These are phyloP conservation scores for Phenganax marumi DNA, from an alignment of 92 coral and sea anemone species.

Conservation along the genomic window DNA sequence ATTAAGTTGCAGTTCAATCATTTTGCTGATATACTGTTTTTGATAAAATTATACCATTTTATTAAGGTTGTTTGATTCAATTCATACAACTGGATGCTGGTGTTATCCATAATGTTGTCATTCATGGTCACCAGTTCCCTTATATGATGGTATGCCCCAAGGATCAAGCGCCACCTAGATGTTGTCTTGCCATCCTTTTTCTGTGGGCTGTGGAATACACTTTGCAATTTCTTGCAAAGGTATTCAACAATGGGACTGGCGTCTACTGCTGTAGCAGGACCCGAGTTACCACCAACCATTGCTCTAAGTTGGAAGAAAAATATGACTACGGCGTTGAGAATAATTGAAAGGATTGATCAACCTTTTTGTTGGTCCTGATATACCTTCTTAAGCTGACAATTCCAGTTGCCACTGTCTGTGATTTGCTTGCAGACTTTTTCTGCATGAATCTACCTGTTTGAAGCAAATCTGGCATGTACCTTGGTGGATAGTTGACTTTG, in stretches of 20 bases:
- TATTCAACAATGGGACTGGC: constrained; percentile 59
- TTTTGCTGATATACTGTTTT: background rate
- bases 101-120: constrained; percentile 29
- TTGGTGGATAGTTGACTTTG: constrained; percentile 37
- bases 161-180: constrained; percentile 50
- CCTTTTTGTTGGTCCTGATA: background rate
- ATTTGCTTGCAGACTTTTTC: background rate
- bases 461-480: background rate
- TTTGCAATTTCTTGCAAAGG: constrained; percentile 26
- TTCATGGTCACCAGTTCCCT: constrained; percentile 36
- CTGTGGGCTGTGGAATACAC: constrained; percentile 1
- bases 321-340: too few species aligned
- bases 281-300: constrained; percentile 52
- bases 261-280: constrained; percentile 51
- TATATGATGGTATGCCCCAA: constrained; percentile 45
- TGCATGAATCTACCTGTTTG: constrained; percentile 32
- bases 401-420: constrained; percentile 31
- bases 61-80: constrained; percentile 37
- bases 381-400: constrained; percentile 32
- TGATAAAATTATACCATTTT: constrained; percentile 1
- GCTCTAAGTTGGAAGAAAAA: constrained; percentile 27
- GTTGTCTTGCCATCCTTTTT: constrained; percentile 29
- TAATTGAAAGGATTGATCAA: background rate
- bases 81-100: constrained; percentile 46
- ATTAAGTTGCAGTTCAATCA: background rate